These are phyloP conservation scores for Phaethon lepturus DNA, from an alignment of 2,113 vertebrate genomes.

Conservation along the genomic window DNA sequence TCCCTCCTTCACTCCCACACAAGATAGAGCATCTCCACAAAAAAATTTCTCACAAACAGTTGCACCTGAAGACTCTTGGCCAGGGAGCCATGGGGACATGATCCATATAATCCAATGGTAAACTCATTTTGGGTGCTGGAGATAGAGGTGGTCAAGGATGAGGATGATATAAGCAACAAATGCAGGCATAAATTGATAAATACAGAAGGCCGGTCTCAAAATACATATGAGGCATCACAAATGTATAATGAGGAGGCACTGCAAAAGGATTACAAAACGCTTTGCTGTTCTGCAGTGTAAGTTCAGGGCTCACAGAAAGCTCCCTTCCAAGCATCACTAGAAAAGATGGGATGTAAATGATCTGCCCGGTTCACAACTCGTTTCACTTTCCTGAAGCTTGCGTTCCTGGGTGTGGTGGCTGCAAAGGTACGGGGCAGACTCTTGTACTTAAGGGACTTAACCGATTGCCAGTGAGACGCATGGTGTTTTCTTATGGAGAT, in stretches of 20 bases:
- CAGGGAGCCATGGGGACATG: background rate
- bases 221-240: background rate
- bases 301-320: background rate
- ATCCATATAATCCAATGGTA: background rate
- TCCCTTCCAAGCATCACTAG: background rate
- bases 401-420: background rate
- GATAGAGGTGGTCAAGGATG: background rate
- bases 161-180: background rate
- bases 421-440: background rate
- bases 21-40: background rate
- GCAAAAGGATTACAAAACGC: background rate
- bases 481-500: background rate
- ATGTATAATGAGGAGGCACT: background rate
- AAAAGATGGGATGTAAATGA: background rate
- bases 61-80: background rate
- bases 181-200: background rate
- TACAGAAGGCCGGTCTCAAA: background rate
- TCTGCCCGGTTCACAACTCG: background rate
- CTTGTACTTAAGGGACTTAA: background rate
- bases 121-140: background rate
- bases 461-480: background rate
- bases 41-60: background rate
- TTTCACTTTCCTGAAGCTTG: background rate
- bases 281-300: background rate
- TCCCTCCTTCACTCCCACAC: background rate